Percentiles rank a stretch among this genome's conserved stretches.
phyloP scores from a whole-genome alignment of 35 echinoderm and acorn worm genomes.

The Lytechinus variegatus region DNA sequence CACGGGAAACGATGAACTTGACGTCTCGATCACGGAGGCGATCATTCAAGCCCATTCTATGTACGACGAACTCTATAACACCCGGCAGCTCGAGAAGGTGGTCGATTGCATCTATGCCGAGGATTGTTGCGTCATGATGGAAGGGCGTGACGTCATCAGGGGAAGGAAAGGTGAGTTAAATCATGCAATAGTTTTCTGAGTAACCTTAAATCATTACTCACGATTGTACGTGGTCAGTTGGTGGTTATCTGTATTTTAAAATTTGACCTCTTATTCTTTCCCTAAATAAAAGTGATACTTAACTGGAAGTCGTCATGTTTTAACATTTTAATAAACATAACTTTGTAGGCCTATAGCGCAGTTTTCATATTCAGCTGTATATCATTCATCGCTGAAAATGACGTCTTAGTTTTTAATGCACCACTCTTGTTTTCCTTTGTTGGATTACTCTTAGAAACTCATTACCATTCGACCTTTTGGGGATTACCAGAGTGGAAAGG shows the following conservation, averaged over 20 bases:
- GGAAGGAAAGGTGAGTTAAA: slow-evolving; percentile 32
- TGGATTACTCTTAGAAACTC: not conserved
- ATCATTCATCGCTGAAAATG: too few species aligned
- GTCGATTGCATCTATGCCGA: slow-evolving; percentile 40
- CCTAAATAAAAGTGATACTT: too few species aligned
- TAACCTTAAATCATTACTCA: too few species aligned
- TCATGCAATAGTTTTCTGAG: not conserved
- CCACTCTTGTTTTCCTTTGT: too few species aligned
- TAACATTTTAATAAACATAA: too few species aligned
- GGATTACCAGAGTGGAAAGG: not conserved
- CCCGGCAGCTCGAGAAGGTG: slow-evolving; percentile 32
- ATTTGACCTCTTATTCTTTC: too few species aligned
- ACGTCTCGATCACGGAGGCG: slow-evolving; percentile 4
- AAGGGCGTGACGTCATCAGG: slow-evolving; percentile 47
- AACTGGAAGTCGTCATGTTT: too few species aligned
- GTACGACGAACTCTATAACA: slow-evolving; percentile 39
- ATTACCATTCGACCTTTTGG: not conserved
- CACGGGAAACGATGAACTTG: not conserved
- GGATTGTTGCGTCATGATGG: slow-evolving; percentile 49
- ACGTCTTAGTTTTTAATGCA: too few species aligned
- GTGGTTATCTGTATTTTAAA: too few species aligned
- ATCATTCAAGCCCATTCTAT: slow-evolving; percentile 10
- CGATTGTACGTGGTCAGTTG: too few species aligned
- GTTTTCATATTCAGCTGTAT: too few species aligned
- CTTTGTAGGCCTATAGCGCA: too few species aligned